These are phyloP conservation scores for Sesamia inferens DNA, from an alignment of 2,888 invertebrate genomes.

Conservation along the genomic window DNA sequence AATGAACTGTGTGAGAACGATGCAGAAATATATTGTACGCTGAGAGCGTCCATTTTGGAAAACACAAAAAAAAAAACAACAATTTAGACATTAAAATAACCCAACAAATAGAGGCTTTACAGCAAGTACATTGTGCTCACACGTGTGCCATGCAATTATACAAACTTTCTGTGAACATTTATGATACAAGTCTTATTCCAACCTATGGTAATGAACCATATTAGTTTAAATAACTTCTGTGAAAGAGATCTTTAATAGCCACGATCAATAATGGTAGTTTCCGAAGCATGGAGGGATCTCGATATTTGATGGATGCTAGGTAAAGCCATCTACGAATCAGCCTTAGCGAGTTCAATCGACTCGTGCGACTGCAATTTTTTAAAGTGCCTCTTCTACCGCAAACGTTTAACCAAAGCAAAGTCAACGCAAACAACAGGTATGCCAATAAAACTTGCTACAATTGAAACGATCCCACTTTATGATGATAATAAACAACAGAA, in stretches of 20 bases:
- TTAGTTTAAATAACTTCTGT: background rate
- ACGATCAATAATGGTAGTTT: background rate
- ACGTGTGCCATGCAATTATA: too few relatives aligned
- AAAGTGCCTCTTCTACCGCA: background rate
- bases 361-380: background rate
- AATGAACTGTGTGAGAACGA: too few relatives aligned
- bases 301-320: background rate
- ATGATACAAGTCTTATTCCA: too few relatives aligned
- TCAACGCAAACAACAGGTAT: slow-evolving; percentile 37
- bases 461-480: slow-evolving; percentile 65
- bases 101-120: too few relatives aligned
- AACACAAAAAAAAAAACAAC: too few relatives aligned
- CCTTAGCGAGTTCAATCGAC: background rate
- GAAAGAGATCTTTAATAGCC: background rate
- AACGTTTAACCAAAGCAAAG: slow-evolving; percentile 10
- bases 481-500: slow-evolving; percentile 68
- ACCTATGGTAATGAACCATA: too few relatives aligned
- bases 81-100: too few relatives aligned
- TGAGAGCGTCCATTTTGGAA: too few relatives aligned
- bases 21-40: too few relatives aligned
- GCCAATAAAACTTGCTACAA: slow-evolving; percentile 62
- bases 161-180: too few relatives aligned
- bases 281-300: background rate
- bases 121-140: too few relatives aligned
- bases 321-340: background rate